phyloP scores from a whole-genome alignment of 2,888 invertebrate species.

The Habroteleia sp. region DNA sequence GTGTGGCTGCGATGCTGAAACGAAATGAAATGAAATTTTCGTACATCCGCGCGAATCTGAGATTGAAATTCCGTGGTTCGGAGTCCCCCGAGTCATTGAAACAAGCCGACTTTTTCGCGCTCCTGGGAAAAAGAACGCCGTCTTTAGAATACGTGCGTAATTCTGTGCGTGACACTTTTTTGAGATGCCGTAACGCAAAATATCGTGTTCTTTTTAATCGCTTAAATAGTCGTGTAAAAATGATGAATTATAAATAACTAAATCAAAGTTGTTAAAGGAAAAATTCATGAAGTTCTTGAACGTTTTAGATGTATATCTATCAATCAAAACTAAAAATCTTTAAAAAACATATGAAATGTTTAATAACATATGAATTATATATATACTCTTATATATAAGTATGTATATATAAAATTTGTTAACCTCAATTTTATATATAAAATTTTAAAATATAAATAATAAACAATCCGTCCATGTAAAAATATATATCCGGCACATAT shows the following conservation, averaged over 20 bases:
- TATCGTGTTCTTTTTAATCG: slow-evolving; percentile 14
- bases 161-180: slow-evolving; percentile 54
- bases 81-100: slow-evolving; percentile 60
- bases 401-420: too few relatives aligned
- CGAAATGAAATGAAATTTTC: slow-evolving; percentile 61
- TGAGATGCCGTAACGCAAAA: slow-evolving; percentile 5
- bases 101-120: slow-evolving; percentile 54
- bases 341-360: too few relatives aligned
- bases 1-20: slow-evolving; percentile 21
- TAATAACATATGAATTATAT: too few relatives aligned
- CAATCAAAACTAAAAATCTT: too few relatives aligned
- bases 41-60: slow-evolving; percentile 53
- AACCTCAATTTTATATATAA: too few relatives aligned
- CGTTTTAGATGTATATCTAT: too few relatives aligned
- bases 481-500: too few relatives aligned
- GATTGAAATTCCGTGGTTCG: slow-evolving; percentile 60
- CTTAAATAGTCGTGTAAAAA: slow-evolving; percentile 2
- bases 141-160: slow-evolving; percentile 54
- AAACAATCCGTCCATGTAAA: too few relatives aligned
- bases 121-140: slow-evolving; percentile 33
- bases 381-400: too few relatives aligned
- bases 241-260: slow-evolving; percentile 3
- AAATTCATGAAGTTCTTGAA: too few relatives aligned
- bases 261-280: too few relatives aligned
- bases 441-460: too few relatives aligned